Percentiles rank a stretch among this genome's conserved stretches.
These are phyloP conservation scores for Herminia tarsipennalis DNA, from an alignment of 2,888 invertebrate species.

Conservation along the genomic window DNA sequence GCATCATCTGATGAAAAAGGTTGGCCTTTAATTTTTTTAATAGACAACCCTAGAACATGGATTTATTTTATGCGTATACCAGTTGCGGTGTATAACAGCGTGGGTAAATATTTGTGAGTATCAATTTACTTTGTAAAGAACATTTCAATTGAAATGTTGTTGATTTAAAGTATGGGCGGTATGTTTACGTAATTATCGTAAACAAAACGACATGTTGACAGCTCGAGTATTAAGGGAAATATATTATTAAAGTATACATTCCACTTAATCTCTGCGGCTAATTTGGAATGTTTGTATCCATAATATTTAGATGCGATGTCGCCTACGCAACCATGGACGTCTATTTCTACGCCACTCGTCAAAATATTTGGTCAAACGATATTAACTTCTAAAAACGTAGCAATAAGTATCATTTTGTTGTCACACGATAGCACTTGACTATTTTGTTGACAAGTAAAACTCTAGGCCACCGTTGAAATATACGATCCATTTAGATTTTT, in stretches of 20 bases:
- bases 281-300: constrained; percentile 68
- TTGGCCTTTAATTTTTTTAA: constrained; percentile 22
- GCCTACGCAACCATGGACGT: constrained; percentile 66
- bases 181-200: constrained; percentile 40
- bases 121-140: constrained; percentile 44
- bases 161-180: constrained; percentile 32
- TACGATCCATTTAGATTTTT: constrained; percentile 47
- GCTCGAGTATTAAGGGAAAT: constrained; percentile 32
- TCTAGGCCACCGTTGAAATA: constrained; percentile 41
- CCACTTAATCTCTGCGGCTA: constrained; percentile 47
- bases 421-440: constrained; percentile 12
- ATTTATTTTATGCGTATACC: constrained; percentile 37
- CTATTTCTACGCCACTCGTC: constrained; percentile 57
- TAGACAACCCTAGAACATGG: constrained; percentile 27
- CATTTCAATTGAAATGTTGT: constrained; percentile 45
- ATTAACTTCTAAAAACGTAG: constrained; percentile 37
- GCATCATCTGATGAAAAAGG: constrained; percentile 51
- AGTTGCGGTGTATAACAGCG: constrained; percentile 43
- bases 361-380: constrained; percentile 22
- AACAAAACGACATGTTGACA: constrained; percentile 39
- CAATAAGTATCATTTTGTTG: constrained; percentile 23
- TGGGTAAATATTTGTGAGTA: constrained; percentile 53
- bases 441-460: constrained; percentile 42
- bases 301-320: constrained; percentile 68
- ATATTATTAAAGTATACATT: constrained; percentile 38